Base-by-base conservation (phyloP, 1,140 invertebrate genomes). In the Cydia strobilella region DNA sequence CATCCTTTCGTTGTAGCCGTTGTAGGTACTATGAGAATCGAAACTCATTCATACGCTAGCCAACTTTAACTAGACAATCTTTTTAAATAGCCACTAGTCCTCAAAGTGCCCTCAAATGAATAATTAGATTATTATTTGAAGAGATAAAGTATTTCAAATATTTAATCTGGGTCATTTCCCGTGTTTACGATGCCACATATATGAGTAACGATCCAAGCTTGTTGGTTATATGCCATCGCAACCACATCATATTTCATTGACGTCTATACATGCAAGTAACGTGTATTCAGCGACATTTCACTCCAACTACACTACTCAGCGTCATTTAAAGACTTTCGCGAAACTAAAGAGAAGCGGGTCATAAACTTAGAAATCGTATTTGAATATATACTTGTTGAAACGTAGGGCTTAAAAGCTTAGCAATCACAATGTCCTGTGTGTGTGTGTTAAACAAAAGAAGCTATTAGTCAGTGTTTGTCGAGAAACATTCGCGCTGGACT, bases 331-430 rank as follows among this genome's bases (percentile, higher is more conserved):
- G n/a, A 18, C 45, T 48, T 18, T 54, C 15, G 51, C 51, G n/a
- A 54, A 54, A 15, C 15, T 54, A 5, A 54, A 54, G 51, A 54
- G 51, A 54, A 54, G 15, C 51, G 51, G n/a, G 3, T 9, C n/a
- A 18, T 18, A 18, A n/a, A 54, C 15, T 5, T 7, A 54, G 51
- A 54, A 54, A 54, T 54, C 51, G 3, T 54, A 54, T 54, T 54
- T 54, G 51, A 54, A 54, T 54, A 54, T 6, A 42, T 4, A 48
- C 45, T 48, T 39, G 54, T 62, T 18, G 18, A 13, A 25, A 65
- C 63, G 63, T 66, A 31, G 5, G 20, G 63, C 63, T 66, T 66
- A 66, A 66, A 31, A 66, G 63, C 63, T 66, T 66, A 66, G 63
- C 63, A 66, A 66, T 66, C 63, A 66, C 62, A 63, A 63, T 25